phyloP scores from a whole-genome alignment of 2,797 vertebrate species.

The Clarias pachynema region DNA sequence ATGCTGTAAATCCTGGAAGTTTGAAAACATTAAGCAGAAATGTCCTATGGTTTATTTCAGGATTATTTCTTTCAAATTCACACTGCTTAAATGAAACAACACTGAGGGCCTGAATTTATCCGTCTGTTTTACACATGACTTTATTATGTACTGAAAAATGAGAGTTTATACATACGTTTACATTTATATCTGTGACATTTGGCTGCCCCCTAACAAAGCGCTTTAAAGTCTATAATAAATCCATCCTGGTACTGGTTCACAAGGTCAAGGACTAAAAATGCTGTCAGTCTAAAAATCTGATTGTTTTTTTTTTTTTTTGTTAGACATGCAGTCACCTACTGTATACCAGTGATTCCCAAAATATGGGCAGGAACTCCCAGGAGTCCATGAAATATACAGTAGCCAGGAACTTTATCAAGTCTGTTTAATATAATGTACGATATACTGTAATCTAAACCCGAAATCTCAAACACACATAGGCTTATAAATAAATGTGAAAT shows the following conservation, averaged over 20 bases:
- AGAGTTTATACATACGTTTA: too few species aligned
- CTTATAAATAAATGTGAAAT: not conserved
- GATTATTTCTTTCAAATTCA: not conserved
- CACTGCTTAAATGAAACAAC: not conserved
- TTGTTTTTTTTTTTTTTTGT: not conserved
- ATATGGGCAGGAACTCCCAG: not conserved
- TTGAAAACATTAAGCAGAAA: not conserved
- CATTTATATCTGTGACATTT: too few species aligned
- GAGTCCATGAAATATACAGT: not conserved
- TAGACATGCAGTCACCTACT: not conserved
- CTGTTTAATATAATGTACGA: not conserved
- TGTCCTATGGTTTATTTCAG: not conserved
- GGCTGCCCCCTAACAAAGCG: too few species aligned
- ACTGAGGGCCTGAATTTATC: not conserved
- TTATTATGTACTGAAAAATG: too few species aligned
- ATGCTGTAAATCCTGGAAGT: not conserved
- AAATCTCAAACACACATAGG: not conserved
- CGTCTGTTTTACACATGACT: too few species aligned
- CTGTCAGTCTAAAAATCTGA: too few species aligned
- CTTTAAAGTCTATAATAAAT: too few species aligned
- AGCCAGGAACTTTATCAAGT: not conserved
- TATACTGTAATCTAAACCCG: not conserved
- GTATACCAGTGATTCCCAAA: not conserved
- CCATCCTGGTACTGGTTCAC: too few species aligned
- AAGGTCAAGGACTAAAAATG: too few species aligned